phyloP scores from a whole-genome alignment of 2,888 invertebrate species.

The Callimorpha dominula region DNA sequence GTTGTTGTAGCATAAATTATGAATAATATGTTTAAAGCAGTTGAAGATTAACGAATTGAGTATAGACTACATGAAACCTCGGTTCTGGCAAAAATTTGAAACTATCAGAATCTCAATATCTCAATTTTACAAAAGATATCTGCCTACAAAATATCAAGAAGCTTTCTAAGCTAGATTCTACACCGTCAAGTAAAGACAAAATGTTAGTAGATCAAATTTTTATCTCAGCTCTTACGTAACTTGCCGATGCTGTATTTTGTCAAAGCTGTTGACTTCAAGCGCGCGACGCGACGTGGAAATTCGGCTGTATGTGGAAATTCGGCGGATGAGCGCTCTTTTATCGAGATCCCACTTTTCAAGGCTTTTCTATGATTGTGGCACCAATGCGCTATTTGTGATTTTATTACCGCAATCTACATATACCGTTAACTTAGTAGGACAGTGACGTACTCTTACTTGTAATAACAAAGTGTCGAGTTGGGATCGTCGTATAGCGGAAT shows the following conservation, averaged over 20 bases:
- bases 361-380: background rate
- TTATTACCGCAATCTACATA: background rate
- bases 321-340: conserved; percentile 10
- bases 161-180: conserved; percentile 3
- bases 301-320: conserved; percentile 18
- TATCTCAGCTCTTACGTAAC: conserved; percentile 36
- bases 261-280: conserved; percentile 23
- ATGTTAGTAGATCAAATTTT: conserved; percentile 23
- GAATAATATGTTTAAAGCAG: too few relatives aligned
- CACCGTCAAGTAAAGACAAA: conserved; percentile 33
- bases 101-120: background rate
- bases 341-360: conserved; percentile 16
- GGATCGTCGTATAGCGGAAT: background rate
- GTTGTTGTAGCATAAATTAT: too few relatives aligned
- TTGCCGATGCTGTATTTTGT: conserved; percentile 23
- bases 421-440: background rate
- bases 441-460: background rate
- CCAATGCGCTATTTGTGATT: background rate
- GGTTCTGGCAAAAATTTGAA: background rate
- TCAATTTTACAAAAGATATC: too few relatives aligned
- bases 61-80: too few relatives aligned
- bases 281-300: conserved; percentile 11
- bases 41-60: too few relatives aligned
- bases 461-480: background rate
- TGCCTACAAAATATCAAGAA: too few relatives aligned